These are phyloP conservation scores for Podarcis siculus DNA, from an alignment of 2,797 vertebrate genomes.

Conservation along the genomic window DNA sequence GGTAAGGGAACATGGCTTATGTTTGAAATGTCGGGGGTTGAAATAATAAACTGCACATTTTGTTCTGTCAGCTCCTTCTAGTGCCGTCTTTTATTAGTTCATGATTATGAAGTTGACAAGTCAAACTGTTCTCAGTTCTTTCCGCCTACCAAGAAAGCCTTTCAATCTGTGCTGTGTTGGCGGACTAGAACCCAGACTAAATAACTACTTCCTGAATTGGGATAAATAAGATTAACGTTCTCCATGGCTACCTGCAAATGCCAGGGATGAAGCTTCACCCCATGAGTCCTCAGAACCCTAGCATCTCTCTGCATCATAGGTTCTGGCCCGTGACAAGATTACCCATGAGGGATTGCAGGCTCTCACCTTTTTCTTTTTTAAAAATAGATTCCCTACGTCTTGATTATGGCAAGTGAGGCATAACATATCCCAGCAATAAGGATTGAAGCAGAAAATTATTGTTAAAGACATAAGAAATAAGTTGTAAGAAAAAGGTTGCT, in stretches of 20 bases:
- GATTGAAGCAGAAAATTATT: too few relatives aligned
- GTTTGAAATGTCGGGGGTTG: slow-evolving; percentile 26
- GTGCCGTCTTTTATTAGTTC: slow-evolving; percentile 30
- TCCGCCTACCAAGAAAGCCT: not conserved
- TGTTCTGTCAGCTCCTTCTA: slow-evolving; percentile 24
- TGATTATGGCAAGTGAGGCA: too few relatives aligned
- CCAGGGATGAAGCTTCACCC: too few relatives aligned
- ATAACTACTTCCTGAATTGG: not conserved
- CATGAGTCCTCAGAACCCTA: too few relatives aligned
- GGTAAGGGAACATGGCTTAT: slow-evolving; percentile 80
- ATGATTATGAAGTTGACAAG: slow-evolving; percentile 33
- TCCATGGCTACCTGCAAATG: not conserved
- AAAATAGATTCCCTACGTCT: too few relatives aligned
- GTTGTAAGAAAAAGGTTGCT: not conserved
- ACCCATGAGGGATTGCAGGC: too few relatives aligned
- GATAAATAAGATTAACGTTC: not conserved
- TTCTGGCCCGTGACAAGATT: too few relatives aligned
- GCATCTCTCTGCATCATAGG: too few relatives aligned
- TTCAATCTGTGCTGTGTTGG: slow-evolving; percentile 25
- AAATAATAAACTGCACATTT: slow-evolving; percentile 23
- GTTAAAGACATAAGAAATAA: not conserved
- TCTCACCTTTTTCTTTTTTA: too few relatives aligned
- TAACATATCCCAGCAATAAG: too few relatives aligned
- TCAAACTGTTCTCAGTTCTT: slow-evolving; percentile 10
- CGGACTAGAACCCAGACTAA: not conserved